Conservation (phyloP, 2,888 invertebrate genomes). For the Ditula angustiorana region DNA sequence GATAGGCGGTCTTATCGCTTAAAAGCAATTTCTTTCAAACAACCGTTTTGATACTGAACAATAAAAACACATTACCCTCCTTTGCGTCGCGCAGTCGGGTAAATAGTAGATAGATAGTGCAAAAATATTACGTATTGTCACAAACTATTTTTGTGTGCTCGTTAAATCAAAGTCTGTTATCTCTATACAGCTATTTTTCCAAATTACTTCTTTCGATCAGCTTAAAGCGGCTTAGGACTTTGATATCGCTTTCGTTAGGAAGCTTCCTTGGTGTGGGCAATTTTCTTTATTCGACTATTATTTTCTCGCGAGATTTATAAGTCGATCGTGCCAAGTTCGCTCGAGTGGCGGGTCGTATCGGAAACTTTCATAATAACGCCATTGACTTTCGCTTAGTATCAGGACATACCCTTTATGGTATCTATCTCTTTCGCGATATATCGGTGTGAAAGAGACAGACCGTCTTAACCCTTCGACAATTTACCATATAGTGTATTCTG, state of each 20-base stretch:
- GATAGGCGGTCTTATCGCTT: too few species aligned
- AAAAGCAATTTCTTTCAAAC: too few species aligned
- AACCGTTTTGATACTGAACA: too few species aligned
- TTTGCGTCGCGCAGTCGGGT: too few species aligned
- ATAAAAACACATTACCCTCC: too few species aligned
- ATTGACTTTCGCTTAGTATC: slow-evolving; percentile 25
- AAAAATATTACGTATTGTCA: too few species aligned
- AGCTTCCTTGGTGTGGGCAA: slow-evolving; percentile 34
- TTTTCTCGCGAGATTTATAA: slow-evolving; percentile 57
- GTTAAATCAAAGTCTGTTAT: background rate
- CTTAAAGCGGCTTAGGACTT: background rate
- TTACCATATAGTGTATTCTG: too few species aligned
- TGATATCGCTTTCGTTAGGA: slow-evolving; percentile 5
- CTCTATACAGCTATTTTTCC: background rate
- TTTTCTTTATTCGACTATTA: slow-evolving; percentile 50
- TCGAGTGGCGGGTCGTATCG: slow-evolving; percentile 43
- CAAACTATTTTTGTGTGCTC: too few species aligned
- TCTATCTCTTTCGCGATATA: background rate
- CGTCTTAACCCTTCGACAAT: too few species aligned
- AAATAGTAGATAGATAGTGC: too few species aligned
- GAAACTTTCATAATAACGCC: slow-evolving; percentile 61
- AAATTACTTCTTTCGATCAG: background rate
- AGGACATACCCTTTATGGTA: slow-evolving; percentile 46
- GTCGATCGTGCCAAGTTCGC: slow-evolving; percentile 52
- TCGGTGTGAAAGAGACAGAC: background rate